These are phyloP conservation scores for Triplophysa siluroides DNA, from an alignment of 2,113 vertebrate genomes.

Conservation along the genomic window DNA sequence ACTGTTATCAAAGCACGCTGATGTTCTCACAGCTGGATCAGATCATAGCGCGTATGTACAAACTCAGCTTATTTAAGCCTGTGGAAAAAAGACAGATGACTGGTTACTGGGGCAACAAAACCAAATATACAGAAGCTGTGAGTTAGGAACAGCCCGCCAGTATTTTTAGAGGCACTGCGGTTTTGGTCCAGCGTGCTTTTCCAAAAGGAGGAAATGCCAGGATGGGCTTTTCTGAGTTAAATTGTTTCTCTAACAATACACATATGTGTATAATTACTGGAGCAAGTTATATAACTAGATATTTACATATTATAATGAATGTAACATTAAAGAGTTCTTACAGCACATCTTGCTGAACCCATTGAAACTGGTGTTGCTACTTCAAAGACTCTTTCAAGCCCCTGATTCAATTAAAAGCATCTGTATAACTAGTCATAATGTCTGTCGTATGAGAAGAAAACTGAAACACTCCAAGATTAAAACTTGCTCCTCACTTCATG, in stretches of 20 bases:
- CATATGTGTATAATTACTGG: constrained; percentile 11
- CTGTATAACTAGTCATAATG: too few species aligned
- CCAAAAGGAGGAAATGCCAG: constrained; percentile 14
- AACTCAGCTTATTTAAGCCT: not conserved
- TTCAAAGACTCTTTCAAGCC: too few species aligned
- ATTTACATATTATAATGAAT: not conserved
- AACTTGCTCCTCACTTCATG: too few species aligned
- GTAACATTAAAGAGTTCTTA: too few species aligned
- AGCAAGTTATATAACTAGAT: not conserved
- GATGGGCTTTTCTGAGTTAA: constrained; percentile 11
- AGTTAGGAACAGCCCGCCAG: not conserved
- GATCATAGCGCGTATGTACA: constrained; percentile 19
- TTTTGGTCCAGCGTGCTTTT: constrained; percentile 42
- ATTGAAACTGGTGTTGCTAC: too few species aligned
- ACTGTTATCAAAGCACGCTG: not conserved
- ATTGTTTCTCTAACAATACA: not conserved
- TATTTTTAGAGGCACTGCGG: constrained; percentile 50
- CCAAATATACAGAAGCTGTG: constrained; percentile 53
- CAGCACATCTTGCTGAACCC: not conserved
- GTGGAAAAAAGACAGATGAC: not conserved
- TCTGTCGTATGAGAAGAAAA: too few species aligned
- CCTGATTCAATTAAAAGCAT: too few species aligned
- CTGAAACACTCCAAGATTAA: too few species aligned
- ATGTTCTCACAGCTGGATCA: constrained; percentile 27
- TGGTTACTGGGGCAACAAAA: constrained; percentile 59